Evolutionary conservation across 2,888 invertebrate genomes (phyloP), one percentile per base, ranked within the genome.

Genomic region (Odontomyia ornata): DNA sequence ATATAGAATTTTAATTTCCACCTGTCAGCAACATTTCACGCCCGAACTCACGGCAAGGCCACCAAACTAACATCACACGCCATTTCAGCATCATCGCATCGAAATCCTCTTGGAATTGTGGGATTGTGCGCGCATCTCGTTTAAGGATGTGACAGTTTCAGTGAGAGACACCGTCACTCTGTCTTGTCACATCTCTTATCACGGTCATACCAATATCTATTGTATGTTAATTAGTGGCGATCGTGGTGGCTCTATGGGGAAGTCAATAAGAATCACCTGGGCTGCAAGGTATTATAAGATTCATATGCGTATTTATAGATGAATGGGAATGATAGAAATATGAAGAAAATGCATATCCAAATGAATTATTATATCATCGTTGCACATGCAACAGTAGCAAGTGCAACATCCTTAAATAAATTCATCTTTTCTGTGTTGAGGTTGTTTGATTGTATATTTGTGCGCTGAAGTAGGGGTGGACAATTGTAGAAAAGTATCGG

Each of bases 1-100:
- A 67, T 36, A 36, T 43, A 73, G 57, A 57, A 73, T 73, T 57
- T 73, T 57, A 73, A 57, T 73, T 73, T 72, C 57, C 57, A 73
- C 73, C 73, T 73, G 73, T 73, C 73, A 73, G 36, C 73, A 73
- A 60, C 57, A 73, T 73, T 73, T 73, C 73, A 73, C 73, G 43
- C 73, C 47, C 23, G 73, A 23, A 60, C 52, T 57, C 73, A 36
- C 23, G 15, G 47, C 73, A 57, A 73, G 57, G 73, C 56, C 60
- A 52, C 13, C 11, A n/a, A n/a, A n/a, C 47, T 47, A 25, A 30
- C 67, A 56, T 72, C 56, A 36, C 65, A 65, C n/a, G 52, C 30
- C 65, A 67, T 67, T 23, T 43, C 18, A 21, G 47, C 71, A 71
- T 36, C 36, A 36, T 27, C 30, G 30, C 23, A 60, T 60, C 57